Base-by-base conservation (phyloP, 2,888 invertebrate species). In the Perdita meconis region DNA sequence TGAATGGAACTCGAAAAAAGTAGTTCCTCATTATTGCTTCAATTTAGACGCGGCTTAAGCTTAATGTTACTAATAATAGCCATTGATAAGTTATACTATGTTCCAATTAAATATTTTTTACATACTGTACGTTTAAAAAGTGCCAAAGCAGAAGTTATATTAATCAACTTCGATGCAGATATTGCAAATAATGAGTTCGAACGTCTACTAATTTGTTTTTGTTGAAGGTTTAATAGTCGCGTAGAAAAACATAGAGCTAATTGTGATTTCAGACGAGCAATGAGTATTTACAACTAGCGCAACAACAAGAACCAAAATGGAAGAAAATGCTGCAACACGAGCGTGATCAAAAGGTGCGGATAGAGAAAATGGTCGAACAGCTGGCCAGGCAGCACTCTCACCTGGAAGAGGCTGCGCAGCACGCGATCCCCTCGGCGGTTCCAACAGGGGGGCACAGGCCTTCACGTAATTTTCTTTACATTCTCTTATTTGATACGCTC, bases 361-460 rank as follows among this genome's bases (percentile, higher is more conserved):
- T 98, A 80, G 98, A 98, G 90, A 98, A 98, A 90, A 97, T 99
- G 94, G 98, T 99, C 16, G 99, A 99, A 92, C 98, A 98, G 89
- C 94, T 99, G 78, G 99, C 99, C 13, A 95, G 98, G 84, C 99
- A 99, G 92, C 99, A 99, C 92, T 98, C 98, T 69, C 97, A 96
- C 87, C 94, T 99, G 82, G 99, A 99, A 93, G 97, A 98, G 92
- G 98, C 98, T 1, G 98, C 97, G 40, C 95, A 95, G 30, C 95
- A 95, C 76, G 94, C 94, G 40, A 91, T 92, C 44, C 92, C 92
- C 50, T 83, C 87, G 16, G 87, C 86, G 8, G 84, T 82, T 42
- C 82, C 88, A 47, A 70, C 87, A 55, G 89, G 88, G 80, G 87
- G 87, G 76, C 90, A 91, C 83, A 89, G 91, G 86, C 78, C 89